Evolutionary conservation across 2,113 vertebrate genomes (phyloP).

Genomic region (Spea multiplicata): DNA sequence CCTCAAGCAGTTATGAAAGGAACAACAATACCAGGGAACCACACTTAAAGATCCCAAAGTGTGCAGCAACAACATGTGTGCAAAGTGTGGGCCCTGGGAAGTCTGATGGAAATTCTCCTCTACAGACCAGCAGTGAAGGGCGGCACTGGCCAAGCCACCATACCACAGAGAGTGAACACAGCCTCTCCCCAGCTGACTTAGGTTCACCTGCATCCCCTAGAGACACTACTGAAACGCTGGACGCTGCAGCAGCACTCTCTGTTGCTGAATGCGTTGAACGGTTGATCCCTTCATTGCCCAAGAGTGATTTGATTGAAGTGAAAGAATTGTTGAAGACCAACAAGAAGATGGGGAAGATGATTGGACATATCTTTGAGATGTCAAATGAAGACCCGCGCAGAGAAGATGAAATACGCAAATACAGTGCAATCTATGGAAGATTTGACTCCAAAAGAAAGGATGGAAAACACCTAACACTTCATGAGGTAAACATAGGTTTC

Average conservation of each 20-base stretch:
- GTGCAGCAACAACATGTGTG: conserved; percentile 73
- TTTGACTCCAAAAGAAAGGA: conserved; percentile 98
- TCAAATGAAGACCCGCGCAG: conserved; percentile 83
- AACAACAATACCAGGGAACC: conserved; percentile 72
- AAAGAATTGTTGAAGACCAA: conserved; percentile 88
- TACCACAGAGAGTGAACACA: conserved; percentile 84
- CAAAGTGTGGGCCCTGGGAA: conserved; percentile 71
- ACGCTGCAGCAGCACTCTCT: conserved; percentile 81
- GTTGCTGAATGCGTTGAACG: conserved; percentile 93
- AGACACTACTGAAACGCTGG: conserved; percentile 85
- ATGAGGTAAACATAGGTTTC: conserved; percentile 75
- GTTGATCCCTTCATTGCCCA: conserved; percentile 80
- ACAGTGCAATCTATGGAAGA: conserved; percentile 96
- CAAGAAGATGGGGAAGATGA: conserved; percentile 96
- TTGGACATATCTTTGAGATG: conserved; percentile 96
- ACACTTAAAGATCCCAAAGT: conserved; percentile 82
- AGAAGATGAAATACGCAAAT: conserved; percentile 95
- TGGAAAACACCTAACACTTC: conserved; percentile 93
- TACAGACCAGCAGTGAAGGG: conserved; percentile 72
- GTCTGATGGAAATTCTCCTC: conserved; percentile 66
- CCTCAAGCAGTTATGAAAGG: conserved; percentile 70
- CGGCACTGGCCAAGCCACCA: conserved; percentile 86
- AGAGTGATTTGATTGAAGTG: conserved; percentile 76
- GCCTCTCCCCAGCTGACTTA: conserved; percentile 84
- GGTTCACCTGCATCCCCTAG: conserved; percentile 90